A percentile compares a stretch with the other conserved stretches of the same genome.
Conservation (phyloP, 2,113 vertebrate species). For the Recurvirostra avosetta region DNA sequence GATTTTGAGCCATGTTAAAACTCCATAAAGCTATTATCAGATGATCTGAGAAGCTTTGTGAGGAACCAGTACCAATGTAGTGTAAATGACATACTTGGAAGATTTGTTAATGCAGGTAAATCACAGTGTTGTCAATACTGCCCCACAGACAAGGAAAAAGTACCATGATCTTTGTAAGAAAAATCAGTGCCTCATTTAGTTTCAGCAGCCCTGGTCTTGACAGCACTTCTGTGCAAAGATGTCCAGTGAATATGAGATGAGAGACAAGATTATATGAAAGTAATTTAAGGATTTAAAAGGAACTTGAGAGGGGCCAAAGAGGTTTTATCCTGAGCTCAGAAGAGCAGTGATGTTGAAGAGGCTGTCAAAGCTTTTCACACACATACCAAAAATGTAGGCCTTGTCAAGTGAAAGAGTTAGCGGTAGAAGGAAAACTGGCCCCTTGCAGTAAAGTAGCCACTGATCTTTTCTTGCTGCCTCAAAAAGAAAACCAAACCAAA, state of each 20-base stretch:
- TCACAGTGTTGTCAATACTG: background rate
- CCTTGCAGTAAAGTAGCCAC: background rate
- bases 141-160: background rate
- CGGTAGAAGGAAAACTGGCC: background rate
- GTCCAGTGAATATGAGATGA: background rate
- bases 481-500: background rate
- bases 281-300: conserved; percentile 56
- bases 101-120: background rate
- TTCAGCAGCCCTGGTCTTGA: background rate
- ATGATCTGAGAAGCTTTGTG: background rate
- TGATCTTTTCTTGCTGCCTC: background rate
- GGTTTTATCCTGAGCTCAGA: conserved; percentile 34
- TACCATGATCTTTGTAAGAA: background rate
- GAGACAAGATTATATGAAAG: conserved; percentile 22
- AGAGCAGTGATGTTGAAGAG: conserved; percentile 23
- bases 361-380: conserved; percentile 39
- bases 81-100: background rate
- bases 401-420: background rate
- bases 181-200: background rate
- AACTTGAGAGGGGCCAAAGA: conserved; percentile 33
- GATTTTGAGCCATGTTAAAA: background rate
- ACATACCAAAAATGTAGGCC: background rate
- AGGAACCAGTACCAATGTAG: background rate
- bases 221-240: background rate
- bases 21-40: background rate